These are phyloP conservation scores for Drosophila grimshawi DNA, from an alignment of 1,140 invertebrate species.

Conservation along the genomic window DNA sequence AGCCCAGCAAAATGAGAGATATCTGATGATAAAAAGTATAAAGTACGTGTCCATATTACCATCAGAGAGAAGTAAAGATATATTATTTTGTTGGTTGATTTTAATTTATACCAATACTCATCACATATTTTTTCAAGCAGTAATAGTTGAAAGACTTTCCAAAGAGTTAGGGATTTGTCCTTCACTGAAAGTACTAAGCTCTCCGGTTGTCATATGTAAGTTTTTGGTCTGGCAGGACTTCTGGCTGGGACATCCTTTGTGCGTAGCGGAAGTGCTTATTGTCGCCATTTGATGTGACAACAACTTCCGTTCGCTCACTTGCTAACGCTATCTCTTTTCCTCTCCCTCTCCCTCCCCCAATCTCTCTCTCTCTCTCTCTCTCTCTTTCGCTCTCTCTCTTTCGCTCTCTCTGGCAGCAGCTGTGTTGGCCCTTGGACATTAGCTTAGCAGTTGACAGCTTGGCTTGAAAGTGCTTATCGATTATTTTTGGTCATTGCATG, in stretches of 20 bases:
- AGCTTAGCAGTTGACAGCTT: slow-evolving; percentile 44
- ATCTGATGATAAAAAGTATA: too few species aligned
- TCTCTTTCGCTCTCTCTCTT: too few species aligned
- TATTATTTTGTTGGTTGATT: neutral
- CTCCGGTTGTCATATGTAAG: neutral
- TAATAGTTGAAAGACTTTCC: too few species aligned
- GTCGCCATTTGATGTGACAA: slow-evolving; percentile 80
- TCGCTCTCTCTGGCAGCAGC: slow-evolving; percentile 16
- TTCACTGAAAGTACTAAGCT: too few species aligned
- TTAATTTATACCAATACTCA: too few species aligned
- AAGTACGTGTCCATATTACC: too few species aligned
- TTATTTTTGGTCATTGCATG: slow-evolving; percentile 48
- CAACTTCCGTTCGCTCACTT: slow-evolving; percentile 62
- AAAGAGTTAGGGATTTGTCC: too few species aligned
- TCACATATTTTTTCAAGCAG: too few species aligned
- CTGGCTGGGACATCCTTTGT: slow-evolving; percentile 53
- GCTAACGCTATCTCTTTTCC: neutral
- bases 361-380: neutral
- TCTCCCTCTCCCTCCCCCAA: neutral
- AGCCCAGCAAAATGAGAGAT: too few species aligned
- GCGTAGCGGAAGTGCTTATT: slow-evolving; percentile 71
- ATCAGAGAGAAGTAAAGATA: too few species aligned
- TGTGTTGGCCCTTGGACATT: slow-evolving; percentile 23
- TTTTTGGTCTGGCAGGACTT: slow-evolving; percentile 18
- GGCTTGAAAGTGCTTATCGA: slow-evolving; percentile 37